Conservation (phyloP, 2,888 invertebrate genomes). For the Epicampocera succincta region DNA sequence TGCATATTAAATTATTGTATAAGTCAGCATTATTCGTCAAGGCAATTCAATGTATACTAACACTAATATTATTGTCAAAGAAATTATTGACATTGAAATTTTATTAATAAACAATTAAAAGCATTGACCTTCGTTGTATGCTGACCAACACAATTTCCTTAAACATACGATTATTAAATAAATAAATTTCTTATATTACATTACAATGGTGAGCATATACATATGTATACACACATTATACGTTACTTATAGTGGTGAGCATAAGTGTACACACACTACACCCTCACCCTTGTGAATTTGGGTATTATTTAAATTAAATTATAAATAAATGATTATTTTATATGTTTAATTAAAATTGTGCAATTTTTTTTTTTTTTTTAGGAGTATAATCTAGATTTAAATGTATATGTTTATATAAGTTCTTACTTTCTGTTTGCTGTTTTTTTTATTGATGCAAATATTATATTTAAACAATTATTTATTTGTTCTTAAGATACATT, state of each 20-base stretch:
- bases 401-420: no score
- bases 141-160: conserved; percentile 6
- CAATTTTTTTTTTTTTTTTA: no score
- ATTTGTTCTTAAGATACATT: not conserved
- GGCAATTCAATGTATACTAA: conserved; percentile 6
- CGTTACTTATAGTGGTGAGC: not conserved
- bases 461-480: not conserved
- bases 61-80: not conserved
- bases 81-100: not conserved
- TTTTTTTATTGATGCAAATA: not conserved
- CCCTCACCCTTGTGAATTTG: no score
- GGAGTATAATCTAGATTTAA: no score
- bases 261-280: conserved; percentile 8
- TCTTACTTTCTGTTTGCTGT: no score
- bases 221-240: conserved; percentile 2
- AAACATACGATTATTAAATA: conserved; percentile 6
- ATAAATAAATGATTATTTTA: no score
- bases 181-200: conserved; percentile 4
- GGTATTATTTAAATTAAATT: no score
- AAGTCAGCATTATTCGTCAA: conserved; percentile 3
- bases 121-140: not conserved
- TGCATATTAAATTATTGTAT: conserved; percentile 8
- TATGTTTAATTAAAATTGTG: no score
- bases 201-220: not conserved
- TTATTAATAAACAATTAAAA: conserved; percentile 9